Percentiles rank a stretch among this genome's conserved stretches.
Conservation (phyloP, 2,113 vertebrate genomes). For the Eretmochelys imbricata region DNA sequence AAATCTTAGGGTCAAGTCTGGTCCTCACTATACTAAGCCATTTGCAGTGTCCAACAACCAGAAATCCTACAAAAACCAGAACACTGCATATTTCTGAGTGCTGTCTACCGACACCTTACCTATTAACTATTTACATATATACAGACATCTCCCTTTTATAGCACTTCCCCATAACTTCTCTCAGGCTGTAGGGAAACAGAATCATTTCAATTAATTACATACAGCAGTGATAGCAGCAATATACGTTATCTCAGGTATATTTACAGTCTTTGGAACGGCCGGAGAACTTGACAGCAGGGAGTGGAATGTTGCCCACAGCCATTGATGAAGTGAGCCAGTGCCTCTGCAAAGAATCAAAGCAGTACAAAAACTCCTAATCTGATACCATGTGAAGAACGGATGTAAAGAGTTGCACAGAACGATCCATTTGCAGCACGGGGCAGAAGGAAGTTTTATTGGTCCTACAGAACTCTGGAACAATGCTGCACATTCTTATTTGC, state of each 20-base stretch:
- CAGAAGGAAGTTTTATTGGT: neutral
- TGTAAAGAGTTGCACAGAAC: neutral
- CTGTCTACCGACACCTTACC: neutral
- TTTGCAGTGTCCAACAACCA: neutral
- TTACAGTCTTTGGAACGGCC: neutral
- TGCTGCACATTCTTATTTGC: neutral
- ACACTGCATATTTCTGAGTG: neutral
- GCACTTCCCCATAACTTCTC: neutral
- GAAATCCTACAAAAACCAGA: neutral
- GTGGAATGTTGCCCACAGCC: neutral
- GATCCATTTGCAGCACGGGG: neutral
- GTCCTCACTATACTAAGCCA: neutral
- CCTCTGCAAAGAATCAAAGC: neutral
- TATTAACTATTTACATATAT: neutral
- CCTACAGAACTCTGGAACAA: neutral
- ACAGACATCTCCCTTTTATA: neutral
- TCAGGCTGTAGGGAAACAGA: neutral
- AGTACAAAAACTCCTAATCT: neutral
- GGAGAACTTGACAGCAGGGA: constrained; percentile 8
- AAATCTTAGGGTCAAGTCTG: neutral
- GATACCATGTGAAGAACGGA: neutral
- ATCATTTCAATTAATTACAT: neutral
- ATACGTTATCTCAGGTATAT: neutral
- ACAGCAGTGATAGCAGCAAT: neutral
- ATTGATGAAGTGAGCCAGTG: constrained; percentile 27